phyloP scores from a whole-genome alignment of 2,888 invertebrate genomes.

The Drosophila borborema region DNA sequence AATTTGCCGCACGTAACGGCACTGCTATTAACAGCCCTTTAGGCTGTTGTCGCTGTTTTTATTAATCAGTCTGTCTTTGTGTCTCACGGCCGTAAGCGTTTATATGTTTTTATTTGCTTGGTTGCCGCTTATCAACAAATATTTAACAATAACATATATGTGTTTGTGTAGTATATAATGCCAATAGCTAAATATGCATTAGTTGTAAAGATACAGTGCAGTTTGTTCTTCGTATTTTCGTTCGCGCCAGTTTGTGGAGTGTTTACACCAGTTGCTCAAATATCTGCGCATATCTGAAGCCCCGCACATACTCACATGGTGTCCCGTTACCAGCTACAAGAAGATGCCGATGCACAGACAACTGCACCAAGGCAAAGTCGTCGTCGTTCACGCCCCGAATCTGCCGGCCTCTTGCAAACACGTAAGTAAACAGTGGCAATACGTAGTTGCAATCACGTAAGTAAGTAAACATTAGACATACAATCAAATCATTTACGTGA shows the following conservation, averaged over 20 bases:
- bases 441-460: constrained; percentile 4
- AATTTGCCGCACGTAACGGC: not conserved
- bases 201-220: not conserved
- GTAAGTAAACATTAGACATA: constrained; percentile 3
- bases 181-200: constrained; percentile 4
- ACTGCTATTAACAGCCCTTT: constrained; percentile 3
- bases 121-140: constrained; percentile 20
- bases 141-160: constrained; percentile 6
- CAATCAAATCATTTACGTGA: not conserved
- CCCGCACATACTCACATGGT: constrained; percentile 31
- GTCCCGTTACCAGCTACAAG: constrained; percentile 55
- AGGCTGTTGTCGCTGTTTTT: not conserved
- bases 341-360: constrained; percentile 30
- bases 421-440: constrained; percentile 63
- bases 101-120: constrained; percentile 22
- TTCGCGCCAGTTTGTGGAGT: constrained; percentile 16
- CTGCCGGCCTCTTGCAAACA: constrained; percentile 62
- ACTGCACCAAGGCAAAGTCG: constrained; percentile 19
- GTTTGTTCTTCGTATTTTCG: constrained; percentile 7
- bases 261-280: constrained; percentile 36
- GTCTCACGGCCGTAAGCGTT: not conserved
- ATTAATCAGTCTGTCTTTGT: constrained; percentile 3
- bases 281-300: not conserved
- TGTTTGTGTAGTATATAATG: constrained; percentile 20
- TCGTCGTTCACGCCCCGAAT: constrained; percentile 59